Conservation (phyloP, 2,888 invertebrate species). For the Ophion obscuratus region DNA sequence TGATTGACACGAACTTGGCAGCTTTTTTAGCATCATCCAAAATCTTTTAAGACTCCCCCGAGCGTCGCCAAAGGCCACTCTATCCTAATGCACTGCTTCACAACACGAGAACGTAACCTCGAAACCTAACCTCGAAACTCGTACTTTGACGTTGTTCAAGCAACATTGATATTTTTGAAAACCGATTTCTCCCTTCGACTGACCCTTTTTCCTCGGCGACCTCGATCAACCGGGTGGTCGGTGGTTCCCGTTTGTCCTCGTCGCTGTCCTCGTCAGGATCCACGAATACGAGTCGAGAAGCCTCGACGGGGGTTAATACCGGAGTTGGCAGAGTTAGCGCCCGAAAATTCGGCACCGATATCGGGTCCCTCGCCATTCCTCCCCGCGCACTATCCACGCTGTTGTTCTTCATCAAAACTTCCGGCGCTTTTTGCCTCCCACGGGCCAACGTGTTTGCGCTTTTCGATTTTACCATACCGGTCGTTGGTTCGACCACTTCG, state of each 20-base stretch:
- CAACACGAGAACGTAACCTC: too few species aligned
- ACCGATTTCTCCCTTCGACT: constrained; percentile 56
- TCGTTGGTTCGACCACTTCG: constrained; percentile 80
- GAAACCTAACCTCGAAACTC: too few species aligned
- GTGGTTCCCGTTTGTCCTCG: constrained; percentile 80
- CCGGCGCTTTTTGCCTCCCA: constrained; percentile 78
- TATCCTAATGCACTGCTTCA: too few species aligned
- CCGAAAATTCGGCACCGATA: constrained; percentile 91
- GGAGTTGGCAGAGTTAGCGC: constrained; percentile 88
- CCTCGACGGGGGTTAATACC: constrained; percentile 88
- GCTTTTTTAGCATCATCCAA: too few species aligned
- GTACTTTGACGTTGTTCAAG: too few species aligned
- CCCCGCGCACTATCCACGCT: constrained; percentile 65
- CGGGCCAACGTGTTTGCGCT: constrained; percentile 84
- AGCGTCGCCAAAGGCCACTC: too few species aligned
- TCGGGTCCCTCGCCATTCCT: constrained; percentile 87
- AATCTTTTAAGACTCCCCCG: too few species aligned
- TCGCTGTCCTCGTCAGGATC: constrained; percentile 88
- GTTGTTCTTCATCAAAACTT: constrained; percentile 68
- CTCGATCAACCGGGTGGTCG: constrained; percentile 80
- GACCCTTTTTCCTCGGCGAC: constrained; percentile 80
- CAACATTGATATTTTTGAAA: background rate
- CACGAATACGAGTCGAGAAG: constrained; percentile 88
- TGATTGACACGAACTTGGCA: too few species aligned
- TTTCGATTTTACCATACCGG: constrained; percentile 84